Conservation (phyloP, 2,797 vertebrate species). For the Bovichtus diacanthus region DNA sequence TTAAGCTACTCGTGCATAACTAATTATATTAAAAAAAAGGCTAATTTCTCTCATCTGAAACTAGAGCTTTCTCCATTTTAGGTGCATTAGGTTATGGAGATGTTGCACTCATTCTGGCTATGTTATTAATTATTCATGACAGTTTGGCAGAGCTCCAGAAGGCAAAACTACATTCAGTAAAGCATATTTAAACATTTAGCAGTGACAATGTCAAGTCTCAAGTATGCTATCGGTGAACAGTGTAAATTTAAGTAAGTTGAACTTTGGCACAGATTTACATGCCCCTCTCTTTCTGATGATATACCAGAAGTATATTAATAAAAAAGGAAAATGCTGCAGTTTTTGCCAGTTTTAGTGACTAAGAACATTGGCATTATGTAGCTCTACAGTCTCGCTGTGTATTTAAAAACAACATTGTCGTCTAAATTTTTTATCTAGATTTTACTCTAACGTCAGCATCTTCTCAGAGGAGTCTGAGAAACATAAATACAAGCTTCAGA, state of each 20-base stretch:
- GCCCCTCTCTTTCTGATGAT: background rate
- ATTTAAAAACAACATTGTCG: background rate
- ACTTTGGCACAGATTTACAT: background rate
- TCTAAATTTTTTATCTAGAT: background rate
- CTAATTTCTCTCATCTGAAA: background rate
- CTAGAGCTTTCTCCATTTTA: constrained; percentile 1
- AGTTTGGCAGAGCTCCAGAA: constrained; percentile 1
- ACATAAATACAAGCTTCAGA: constrained; percentile 3
- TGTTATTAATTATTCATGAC: constrained; percentile 13
- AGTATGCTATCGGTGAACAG: background rate
- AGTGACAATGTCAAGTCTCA: background rate
- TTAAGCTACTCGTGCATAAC: background rate
- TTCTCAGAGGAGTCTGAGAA: background rate
- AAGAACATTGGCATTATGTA: background rate
- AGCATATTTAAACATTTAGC: background rate
- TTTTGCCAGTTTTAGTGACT: background rate
- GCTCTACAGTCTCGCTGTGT: background rate
- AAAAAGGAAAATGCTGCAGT: background rate
- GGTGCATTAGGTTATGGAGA: background rate
- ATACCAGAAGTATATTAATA: background rate
- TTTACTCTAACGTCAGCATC: background rate
- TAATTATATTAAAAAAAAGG: background rate
- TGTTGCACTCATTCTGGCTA: background rate
- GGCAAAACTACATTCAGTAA: background rate
- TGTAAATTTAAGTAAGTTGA: background rate